These are phyloP conservation scores for Cheilosia urbana DNA, from an alignment of 2,888 invertebrate genomes.

Conservation along the genomic window DNA sequence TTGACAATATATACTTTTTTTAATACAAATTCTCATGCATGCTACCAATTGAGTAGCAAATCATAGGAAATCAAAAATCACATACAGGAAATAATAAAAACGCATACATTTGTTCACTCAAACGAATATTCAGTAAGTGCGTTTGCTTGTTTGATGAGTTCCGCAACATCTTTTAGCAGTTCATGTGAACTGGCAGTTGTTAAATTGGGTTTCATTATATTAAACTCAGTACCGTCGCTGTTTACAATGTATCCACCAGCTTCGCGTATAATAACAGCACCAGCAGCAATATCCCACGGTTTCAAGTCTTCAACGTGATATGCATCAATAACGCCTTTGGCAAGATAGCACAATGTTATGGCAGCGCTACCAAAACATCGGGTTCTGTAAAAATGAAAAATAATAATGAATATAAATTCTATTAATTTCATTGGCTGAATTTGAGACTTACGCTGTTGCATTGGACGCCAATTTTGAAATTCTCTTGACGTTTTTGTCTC, in stretches of 20 bases:
- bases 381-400: slow-evolving; percentile 78
- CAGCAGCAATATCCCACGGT: slow-evolving; percentile 92
- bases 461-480: slow-evolving; percentile 81
- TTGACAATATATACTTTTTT: slow-evolving; percentile 2
- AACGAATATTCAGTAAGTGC: slow-evolving; percentile 81
- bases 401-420: not conserved
- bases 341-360: slow-evolving; percentile 88
- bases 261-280: slow-evolving; percentile 89
- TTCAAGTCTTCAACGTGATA: slow-evolving; percentile 89
- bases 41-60: not conserved
- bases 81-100: slow-evolving; percentile 39
- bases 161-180: slow-evolving; percentile 84
- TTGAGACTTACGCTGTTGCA: slow-evolving; percentile 79
- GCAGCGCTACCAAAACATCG: slow-evolving; percentile 90
- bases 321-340: slow-evolving; percentile 88
- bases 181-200: slow-evolving; percentile 84
- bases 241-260: slow-evolving; percentile 90
- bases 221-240: slow-evolving; percentile 85
- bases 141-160: slow-evolving; percentile 85
- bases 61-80: slow-evolving; percentile 5
- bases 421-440: not conserved
- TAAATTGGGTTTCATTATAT: slow-evolving; percentile 86
- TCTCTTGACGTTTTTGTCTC: slow-evolving; percentile 83
- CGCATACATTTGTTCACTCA: slow-evolving; percentile 66
- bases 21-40: not conserved